Evolutionary conservation across 2,113 vertebrate species (phyloP).

Genomic region (Mixornis gularis): DNA sequence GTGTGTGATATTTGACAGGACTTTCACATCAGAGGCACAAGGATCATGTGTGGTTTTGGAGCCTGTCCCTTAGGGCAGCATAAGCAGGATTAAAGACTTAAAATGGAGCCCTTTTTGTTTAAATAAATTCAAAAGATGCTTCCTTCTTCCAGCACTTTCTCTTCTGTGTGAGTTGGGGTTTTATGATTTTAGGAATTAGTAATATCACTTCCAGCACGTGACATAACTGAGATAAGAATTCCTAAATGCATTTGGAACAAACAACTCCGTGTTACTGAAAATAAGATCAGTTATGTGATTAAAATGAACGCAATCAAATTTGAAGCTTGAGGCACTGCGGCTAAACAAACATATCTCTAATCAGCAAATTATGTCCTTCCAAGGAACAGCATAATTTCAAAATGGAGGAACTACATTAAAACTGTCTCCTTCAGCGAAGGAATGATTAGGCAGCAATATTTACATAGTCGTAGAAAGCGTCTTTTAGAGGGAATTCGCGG

Average conservation of each 20-base stretch:
- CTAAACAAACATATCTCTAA: conserved; percentile 51
- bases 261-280: conserved; percentile 44
- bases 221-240: conserved; percentile 12
- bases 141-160: not conserved
- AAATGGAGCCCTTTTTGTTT: not conserved
- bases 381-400: conserved; percentile 46
- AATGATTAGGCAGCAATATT: not conserved
- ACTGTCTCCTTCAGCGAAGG: not conserved
- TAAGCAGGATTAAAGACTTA: not conserved
- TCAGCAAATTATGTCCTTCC: conserved; percentile 45
- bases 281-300: conserved; percentile 51
- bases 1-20: not conserved
- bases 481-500: not conserved
- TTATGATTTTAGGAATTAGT: not conserved
- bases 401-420: conserved; percentile 43
- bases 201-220: not conserved
- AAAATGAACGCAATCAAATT: conserved; percentile 52
- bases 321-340: conserved; percentile 2
- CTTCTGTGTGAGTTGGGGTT: not conserved
- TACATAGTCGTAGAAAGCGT: not conserved
- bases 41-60: not conserved
- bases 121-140: not conserved
- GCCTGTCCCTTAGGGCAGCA: not conserved
- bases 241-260: conserved; percentile 40
- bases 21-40: not conserved